Percentiles rank a stretch among this genome's conserved stretches.
Conservation (phyloP, 2,888 invertebrate species). For the Synergus laeviventris region DNA sequence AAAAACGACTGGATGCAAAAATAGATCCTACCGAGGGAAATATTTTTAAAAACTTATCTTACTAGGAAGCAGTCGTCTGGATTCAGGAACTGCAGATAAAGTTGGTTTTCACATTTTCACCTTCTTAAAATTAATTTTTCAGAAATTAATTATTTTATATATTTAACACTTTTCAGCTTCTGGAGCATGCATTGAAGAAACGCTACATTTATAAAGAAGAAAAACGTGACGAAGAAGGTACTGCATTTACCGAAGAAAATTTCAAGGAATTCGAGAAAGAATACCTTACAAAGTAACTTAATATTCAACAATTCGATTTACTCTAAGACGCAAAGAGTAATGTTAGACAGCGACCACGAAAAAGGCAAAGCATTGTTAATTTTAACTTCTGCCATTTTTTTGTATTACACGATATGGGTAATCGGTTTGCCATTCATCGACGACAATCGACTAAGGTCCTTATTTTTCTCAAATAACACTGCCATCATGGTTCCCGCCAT, state of each 20-base stretch:
- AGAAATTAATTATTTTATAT: neutral
- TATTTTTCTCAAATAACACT: constrained; percentile 68
- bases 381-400: constrained; percentile 77
- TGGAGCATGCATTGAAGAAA: constrained; percentile 78
- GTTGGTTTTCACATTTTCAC: constrained; percentile 65
- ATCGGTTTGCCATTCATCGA: constrained; percentile 83
- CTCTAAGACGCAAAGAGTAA: constrained; percentile 45
- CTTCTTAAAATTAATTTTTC: neutral
- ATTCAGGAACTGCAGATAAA: constrained; percentile 68
- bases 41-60: constrained; percentile 76
- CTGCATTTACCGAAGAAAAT: constrained; percentile 84
- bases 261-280: constrained; percentile 83
- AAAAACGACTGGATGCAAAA: constrained; percentile 60
- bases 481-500: constrained; percentile 80
- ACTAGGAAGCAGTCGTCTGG: constrained; percentile 72
- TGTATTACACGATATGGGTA: constrained; percentile 82
- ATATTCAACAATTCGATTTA: constrained; percentile 4
- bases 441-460: constrained; percentile 78
- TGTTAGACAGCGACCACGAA: constrained; percentile 77
- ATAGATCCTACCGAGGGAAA: constrained; percentile 76
- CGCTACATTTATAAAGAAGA: constrained; percentile 76
- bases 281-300: constrained; percentile 69
- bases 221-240: constrained; percentile 77
- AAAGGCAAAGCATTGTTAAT: constrained; percentile 80
- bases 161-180: constrained; percentile 75